These are phyloP conservation scores for Sebastolobus altivelis DNA, from an alignment of 2,797 vertebrate genomes.

Conservation along the genomic window DNA sequence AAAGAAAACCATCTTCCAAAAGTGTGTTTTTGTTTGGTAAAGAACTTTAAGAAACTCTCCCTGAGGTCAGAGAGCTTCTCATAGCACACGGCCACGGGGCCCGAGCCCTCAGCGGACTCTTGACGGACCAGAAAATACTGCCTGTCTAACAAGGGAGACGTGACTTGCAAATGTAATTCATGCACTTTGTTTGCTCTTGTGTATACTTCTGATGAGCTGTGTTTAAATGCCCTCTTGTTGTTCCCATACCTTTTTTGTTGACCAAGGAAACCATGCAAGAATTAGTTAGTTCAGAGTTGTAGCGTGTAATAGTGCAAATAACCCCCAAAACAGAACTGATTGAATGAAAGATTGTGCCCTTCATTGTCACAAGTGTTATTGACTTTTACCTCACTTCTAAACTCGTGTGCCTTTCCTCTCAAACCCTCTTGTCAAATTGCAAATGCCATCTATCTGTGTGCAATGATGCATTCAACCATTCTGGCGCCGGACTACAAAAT, in stretches of 20 bases:
- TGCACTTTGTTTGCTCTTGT: background rate
- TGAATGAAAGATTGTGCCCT: background rate
- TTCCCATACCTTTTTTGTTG: background rate
- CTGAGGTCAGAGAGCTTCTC: background rate
- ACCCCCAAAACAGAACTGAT: background rate
- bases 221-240: background rate
- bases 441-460: slow-evolving; percentile 59
- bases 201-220: background rate
- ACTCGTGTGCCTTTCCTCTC: slow-evolving; percentile 27
- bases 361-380: slow-evolving; percentile 36
- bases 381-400: slow-evolving; percentile 44
- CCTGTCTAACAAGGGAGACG: background rate
- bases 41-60: background rate
- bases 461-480: slow-evolving; percentile 67
- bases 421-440: slow-evolving; percentile 55
- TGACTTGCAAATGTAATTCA: background rate
- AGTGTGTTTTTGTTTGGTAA: slow-evolving; percentile 2
- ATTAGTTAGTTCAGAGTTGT: background rate
- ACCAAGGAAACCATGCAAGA: background rate
- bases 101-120: background rate
- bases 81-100: background rate
- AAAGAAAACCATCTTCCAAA: slow-evolving; percentile 5
- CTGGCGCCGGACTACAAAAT: slow-evolving; percentile 50
- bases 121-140: background rate
- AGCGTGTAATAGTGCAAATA: background rate